A percentile compares a stretch with the other conserved stretches of the same genome.
Conservation (phyloP, 1,140 invertebrate genomes). For the Nilaparvata lugens region DNA sequence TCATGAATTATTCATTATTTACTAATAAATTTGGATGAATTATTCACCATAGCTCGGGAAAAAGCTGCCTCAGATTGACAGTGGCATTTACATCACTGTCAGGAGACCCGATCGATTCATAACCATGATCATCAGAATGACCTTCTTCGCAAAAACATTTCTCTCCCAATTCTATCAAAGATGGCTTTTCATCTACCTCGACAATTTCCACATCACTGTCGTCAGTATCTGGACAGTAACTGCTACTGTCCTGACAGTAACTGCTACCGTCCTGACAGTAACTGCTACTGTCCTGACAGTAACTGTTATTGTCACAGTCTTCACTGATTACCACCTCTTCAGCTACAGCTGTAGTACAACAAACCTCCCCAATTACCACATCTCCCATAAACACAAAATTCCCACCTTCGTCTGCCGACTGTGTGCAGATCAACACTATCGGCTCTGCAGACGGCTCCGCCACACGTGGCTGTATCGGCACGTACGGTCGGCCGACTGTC, state of each 20-base stretch:
- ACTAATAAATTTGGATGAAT: not conserved
- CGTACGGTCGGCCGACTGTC: not conserved
- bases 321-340: not conserved
- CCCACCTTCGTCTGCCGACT: not conserved
- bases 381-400: not conserved
- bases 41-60: not conserved
- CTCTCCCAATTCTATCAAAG: not conserved
- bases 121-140: not conserved
- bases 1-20: not conserved
- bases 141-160: not conserved
- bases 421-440: not conserved
- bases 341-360: not conserved
- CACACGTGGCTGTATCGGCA: not conserved
- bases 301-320: too few species aligned
- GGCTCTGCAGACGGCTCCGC: not conserved
- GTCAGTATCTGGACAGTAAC: not conserved
- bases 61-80: not conserved
- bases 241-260: not conserved
- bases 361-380: not conserved
- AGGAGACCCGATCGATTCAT: not conserved
- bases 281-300: too few species aligned
- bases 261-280: not conserved
- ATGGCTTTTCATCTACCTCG: not conserved
- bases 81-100: not conserved
- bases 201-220: not conserved